These are phyloP conservation scores for Cerastis leucographa DNA, from an alignment of 2,888 invertebrate genomes.

Conservation along the genomic window DNA sequence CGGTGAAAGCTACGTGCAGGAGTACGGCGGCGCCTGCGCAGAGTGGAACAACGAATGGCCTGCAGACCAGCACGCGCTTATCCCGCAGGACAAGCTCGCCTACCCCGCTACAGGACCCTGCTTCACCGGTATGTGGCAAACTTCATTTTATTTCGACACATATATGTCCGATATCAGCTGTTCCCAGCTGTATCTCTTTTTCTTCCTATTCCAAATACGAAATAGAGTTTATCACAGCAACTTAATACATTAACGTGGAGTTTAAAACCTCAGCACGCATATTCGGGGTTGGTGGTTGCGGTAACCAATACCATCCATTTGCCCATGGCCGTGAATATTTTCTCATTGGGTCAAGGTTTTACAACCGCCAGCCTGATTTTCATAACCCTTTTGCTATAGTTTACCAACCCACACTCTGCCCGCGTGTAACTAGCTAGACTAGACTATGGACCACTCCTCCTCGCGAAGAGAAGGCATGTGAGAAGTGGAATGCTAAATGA, in stretches of 20 bases:
- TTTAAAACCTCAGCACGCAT: not conserved
- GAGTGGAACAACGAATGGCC: slow-evolving; percentile 88
- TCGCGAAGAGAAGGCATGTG: not conserved
- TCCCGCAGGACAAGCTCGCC: slow-evolving; percentile 88
- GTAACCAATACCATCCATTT: not conserved
- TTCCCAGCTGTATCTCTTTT: not conserved
- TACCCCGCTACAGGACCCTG: slow-evolving; percentile 91
- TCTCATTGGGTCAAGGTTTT: not conserved
- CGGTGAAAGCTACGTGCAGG: slow-evolving; percentile 86
- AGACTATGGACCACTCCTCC: not conserved
- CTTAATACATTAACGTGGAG: not conserved
- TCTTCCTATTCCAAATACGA: not conserved
- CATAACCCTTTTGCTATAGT: not conserved
- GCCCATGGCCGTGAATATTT: not conserved
- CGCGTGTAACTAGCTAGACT: not conserved
- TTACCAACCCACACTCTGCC: not conserved
- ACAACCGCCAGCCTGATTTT: not conserved
- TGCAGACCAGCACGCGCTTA: slow-evolving; percentile 87
- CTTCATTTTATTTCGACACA: not conserved
- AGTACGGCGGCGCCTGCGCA: slow-evolving; percentile 87
- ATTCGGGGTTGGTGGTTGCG: not conserved
- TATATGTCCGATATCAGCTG: not conserved
- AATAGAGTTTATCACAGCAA: not conserved
- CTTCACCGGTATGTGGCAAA: slow-evolving; percentile 90
- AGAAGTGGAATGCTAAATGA: not conserved